A percentile compares a stretch with the other conserved stretches of the same genome.
These are phyloP conservation scores for Catamblyrhynchus diadema DNA, from an alignment of 2,797 vertebrate species.

Conservation along the genomic window DNA sequence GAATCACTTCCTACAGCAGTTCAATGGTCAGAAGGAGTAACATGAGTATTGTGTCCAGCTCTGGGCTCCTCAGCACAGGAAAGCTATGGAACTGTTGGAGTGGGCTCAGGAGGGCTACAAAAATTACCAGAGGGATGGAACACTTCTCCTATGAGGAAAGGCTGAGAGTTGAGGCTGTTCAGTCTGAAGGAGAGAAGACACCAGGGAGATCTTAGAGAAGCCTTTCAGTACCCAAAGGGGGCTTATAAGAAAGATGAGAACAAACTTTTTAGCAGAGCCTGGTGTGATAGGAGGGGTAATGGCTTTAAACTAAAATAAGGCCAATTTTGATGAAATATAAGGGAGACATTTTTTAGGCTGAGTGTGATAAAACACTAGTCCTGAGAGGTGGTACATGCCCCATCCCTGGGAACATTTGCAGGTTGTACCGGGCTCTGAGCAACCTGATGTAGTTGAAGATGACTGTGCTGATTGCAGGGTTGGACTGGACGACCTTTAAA, in stretches of 20 bases:
- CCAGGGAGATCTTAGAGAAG: not conserved
- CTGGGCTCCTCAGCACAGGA: not conserved
- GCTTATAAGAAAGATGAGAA: not conserved
- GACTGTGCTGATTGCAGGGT: not conserved
- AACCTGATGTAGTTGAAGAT: not conserved
- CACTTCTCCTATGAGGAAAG: not conserved
- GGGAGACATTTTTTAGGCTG: not conserved
- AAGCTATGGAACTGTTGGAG: not conserved
- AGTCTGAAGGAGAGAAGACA: not conserved
- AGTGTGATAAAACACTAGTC: not conserved
- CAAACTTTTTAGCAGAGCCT: not conserved
- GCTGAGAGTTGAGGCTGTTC: not conserved
- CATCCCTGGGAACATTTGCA: not conserved
- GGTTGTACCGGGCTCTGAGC: not conserved
- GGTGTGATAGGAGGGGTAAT: not conserved
- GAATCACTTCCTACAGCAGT: not conserved
- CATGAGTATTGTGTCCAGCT: not conserved
- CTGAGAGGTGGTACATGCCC: not conserved
- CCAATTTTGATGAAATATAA: not conserved
- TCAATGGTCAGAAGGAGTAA: not conserved
- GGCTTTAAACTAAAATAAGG: not conserved
- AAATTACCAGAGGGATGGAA: not conserved
- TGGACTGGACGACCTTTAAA: not conserved
- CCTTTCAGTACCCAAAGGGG: not conserved
- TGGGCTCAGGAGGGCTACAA: not conserved